phyloP scores from a whole-genome alignment of 2,888 invertebrate genomes.

The Pandemis heparana region DNA sequence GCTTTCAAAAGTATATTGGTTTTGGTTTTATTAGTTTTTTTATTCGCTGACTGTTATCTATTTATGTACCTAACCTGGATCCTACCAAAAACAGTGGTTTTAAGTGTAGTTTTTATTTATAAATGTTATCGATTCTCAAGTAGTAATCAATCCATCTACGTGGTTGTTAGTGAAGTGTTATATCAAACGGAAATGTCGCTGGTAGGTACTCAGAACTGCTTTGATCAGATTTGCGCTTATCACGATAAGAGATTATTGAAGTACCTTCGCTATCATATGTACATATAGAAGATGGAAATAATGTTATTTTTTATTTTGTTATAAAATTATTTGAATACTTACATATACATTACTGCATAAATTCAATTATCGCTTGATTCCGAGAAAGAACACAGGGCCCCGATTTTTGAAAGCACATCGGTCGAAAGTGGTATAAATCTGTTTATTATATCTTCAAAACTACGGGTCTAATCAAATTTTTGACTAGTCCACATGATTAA shows the following conservation, averaged over 20 bases:
- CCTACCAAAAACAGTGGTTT: no score
- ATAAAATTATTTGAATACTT: neutral
- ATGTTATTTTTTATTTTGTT: neutral
- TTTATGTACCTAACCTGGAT: no score
- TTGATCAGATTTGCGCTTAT: constrained; percentile 61
- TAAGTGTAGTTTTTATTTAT: neutral
- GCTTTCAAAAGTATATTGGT: no score
- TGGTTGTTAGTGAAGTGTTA: constrained; percentile 33
- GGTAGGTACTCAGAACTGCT: constrained; percentile 58
- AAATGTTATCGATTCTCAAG: constrained; percentile 22
- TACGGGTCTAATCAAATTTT: no score
- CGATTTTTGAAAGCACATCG: no score
- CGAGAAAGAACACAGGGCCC: neutral
- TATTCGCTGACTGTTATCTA: no score
- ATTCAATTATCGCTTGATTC: neutral
- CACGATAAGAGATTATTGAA: constrained; percentile 39
- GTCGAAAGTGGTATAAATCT: no score
- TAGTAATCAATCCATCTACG: constrained; percentile 17
- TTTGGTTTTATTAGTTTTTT: no score
- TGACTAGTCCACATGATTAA: no score
- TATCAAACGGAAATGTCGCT: constrained; percentile 51
- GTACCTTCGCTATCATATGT: constrained; percentile 10
- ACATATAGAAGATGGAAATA: neutral
- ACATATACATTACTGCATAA: neutral
- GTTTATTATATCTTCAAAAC: no score